A percentile compares a stretch with the other conserved stretches of the same genome.
These are phyloP conservation scores for Diplodus puntazzo DNA, from an alignment of 2,797 vertebrate genomes.

Conservation along the genomic window DNA sequence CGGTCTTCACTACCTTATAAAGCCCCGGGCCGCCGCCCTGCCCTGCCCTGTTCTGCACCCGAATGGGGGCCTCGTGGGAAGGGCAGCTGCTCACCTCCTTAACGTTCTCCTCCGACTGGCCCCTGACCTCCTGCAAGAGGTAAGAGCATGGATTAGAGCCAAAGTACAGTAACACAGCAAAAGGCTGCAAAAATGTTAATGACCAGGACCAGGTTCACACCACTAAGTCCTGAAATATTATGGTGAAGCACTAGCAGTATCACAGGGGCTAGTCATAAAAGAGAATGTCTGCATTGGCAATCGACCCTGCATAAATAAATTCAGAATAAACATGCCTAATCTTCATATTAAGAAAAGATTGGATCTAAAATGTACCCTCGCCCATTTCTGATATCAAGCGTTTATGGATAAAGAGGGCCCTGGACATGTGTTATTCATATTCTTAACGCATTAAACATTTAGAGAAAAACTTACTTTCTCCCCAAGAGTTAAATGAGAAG, in stretches of 20 bases:
- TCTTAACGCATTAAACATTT: background rate
- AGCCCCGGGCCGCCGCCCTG: constrained; percentile 97
- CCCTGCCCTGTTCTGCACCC: constrained; percentile 92
- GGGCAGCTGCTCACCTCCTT: constrained; percentile 96
- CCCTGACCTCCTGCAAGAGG: constrained; percentile 95
- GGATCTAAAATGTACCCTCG: background rate
- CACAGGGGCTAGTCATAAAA: constrained; percentile 13
- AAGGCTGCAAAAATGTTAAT: constrained; percentile 25
- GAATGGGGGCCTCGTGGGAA: constrained; percentile 93
- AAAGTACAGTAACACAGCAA: constrained; percentile 27
- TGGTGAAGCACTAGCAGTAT: background rate
- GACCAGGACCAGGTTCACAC: constrained; percentile 2
- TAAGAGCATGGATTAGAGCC: constrained; percentile 78
- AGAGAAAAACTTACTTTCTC: background rate
- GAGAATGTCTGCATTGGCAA: constrained; percentile 8
- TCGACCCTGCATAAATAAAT: background rate
- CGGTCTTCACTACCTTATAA: constrained; percentile 99
- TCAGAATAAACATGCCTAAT: background rate
- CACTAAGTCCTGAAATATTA: background rate
- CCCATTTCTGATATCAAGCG: background rate
- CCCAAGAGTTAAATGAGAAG: background rate
- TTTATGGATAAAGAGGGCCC: background rate
- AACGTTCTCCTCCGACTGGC: constrained; percentile 94
- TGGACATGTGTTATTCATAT: background rate
- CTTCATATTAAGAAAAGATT: background rate